Evolutionary conservation across 2,797 vertebrate genomes (phyloP).

Genomic region (Periophthalmus magnuspinnatus): DNA sequence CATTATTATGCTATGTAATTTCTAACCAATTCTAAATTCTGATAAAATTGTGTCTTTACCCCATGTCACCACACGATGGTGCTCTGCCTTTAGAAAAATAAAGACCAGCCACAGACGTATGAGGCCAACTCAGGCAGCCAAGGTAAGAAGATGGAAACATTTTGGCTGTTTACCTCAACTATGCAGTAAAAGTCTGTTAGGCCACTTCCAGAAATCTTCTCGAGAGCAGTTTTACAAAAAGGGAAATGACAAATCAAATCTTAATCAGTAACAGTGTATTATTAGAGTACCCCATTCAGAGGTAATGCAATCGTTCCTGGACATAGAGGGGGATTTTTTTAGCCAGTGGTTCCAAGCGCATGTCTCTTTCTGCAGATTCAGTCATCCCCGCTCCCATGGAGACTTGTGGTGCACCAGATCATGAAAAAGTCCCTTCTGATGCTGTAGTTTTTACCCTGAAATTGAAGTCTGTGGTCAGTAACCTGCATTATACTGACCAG

Average conservation of each 20-base stretch:
- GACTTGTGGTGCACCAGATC: constrained; percentile 45
- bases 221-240: background rate
- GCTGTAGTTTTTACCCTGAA: constrained; percentile 60
- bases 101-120: background rate
- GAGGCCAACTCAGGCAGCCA: background rate
- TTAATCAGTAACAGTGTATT: constrained; percentile 4
- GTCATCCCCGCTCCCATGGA: constrained; percentile 44
- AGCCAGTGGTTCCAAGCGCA: constrained; percentile 8
- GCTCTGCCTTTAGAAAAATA: constrained; percentile 23
- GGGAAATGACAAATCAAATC: background rate
- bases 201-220: background rate
- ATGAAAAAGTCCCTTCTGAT: constrained; percentile 70
- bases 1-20: background rate
- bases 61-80: constrained; percentile 59
- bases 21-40: background rate
- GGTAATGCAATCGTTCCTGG: constrained; percentile 5
- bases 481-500: constrained; percentile 8
- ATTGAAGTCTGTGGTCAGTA: constrained; percentile 54
- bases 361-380: constrained; percentile 41
- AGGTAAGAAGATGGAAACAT: background rate
- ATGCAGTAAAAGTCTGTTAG: background rate
- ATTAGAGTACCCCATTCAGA: background rate
- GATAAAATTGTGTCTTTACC: background rate
- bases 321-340: constrained; percentile 9
- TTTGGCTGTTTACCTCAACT: constrained; percentile 15